These are phyloP conservation scores for Reinhardtius hippoglossoides DNA, from an alignment of 2,113 vertebrate genomes.

Conservation along the genomic window DNA sequence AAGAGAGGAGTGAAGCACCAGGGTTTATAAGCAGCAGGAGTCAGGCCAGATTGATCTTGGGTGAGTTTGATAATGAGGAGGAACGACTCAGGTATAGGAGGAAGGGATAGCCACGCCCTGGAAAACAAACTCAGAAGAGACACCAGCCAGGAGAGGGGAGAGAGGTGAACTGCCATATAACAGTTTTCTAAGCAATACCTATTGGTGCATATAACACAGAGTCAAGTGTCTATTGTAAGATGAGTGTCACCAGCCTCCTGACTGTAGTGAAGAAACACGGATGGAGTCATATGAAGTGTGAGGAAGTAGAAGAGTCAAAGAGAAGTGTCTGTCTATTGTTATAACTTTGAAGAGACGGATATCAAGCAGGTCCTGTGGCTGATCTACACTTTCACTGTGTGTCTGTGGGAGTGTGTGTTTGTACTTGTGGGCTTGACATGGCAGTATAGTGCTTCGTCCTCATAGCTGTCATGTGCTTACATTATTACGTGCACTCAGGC, in stretches of 20 bases:
- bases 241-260: not conserved
- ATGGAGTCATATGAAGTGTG: too few species aligned
- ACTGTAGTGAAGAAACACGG: not conserved
- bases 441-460: not conserved
- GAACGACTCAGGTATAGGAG: too few species aligned
- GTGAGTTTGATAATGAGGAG: too few species aligned
- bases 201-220: not conserved
- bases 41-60: too few species aligned
- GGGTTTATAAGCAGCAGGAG: too few species aligned
- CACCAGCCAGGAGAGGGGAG: too few species aligned
- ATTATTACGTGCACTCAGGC: not conserved
- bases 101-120: too few species aligned
- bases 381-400: not conserved
- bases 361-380: slow-evolving; percentile 15
- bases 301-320: not conserved
- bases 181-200: not conserved
- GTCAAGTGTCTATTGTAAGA: not conserved
- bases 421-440: not conserved
- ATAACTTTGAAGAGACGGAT: slow-evolving; percentile 20
- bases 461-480: slow-evolving; percentile 2
- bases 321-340: slow-evolving; percentile 31
- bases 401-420: not conserved
- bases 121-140: too few species aligned
- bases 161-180: too few species aligned
- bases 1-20: too few species aligned